Percentiles rank a stretch among this genome's conserved stretches.
phyloP scores from a whole-genome alignment of 2,888 invertebrate species.

The Phortica okadai region DNA sequence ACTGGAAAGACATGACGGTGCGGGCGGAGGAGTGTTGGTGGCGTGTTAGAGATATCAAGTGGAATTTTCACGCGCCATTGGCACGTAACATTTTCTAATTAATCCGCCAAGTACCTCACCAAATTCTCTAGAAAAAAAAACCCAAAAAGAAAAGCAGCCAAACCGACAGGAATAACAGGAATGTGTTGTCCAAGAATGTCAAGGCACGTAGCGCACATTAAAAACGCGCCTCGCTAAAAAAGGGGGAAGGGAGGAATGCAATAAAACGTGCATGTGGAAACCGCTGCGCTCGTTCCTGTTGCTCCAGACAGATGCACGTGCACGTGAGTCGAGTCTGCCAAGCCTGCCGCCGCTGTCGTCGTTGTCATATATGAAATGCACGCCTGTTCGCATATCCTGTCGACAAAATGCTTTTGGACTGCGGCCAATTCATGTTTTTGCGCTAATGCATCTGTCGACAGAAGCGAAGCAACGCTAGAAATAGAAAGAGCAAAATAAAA shows the following conservation, averaged over 20 bases:
- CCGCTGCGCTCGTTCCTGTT: not conserved
- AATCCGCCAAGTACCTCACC: slow-evolving; percentile 28
- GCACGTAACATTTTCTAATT: slow-evolving; percentile 28
- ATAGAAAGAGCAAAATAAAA: not conserved
- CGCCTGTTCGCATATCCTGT: slow-evolving; percentile 11
- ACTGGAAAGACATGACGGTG: not conserved
- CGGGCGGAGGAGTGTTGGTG: not conserved
- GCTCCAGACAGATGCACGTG: not conserved
- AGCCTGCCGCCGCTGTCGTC: not conserved
- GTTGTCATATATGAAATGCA: slow-evolving; percentile 15
- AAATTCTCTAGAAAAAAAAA: not conserved
- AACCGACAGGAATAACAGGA: not conserved
- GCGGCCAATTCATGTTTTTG: slow-evolving; percentile 27
- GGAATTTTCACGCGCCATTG: not conserved
- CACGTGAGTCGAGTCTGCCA: not conserved
- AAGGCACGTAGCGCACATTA: slow-evolving; percentile 14
- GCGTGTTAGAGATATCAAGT: not conserved
- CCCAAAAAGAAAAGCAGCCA: not conserved
- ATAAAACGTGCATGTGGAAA: not conserved
- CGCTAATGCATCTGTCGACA: slow-evolving; percentile 24
- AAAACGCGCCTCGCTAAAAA: not conserved
- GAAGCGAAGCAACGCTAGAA: not conserved
- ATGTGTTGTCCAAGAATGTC: not conserved
- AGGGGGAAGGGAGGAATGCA: not conserved
- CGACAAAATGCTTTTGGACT: slow-evolving; percentile 29